A percentile compares a stretch with the other conserved stretches of the same genome.
phyloP scores from a whole-genome alignment of 2,888 invertebrate genomes.

The Tetheella fluctuosa region DNA sequence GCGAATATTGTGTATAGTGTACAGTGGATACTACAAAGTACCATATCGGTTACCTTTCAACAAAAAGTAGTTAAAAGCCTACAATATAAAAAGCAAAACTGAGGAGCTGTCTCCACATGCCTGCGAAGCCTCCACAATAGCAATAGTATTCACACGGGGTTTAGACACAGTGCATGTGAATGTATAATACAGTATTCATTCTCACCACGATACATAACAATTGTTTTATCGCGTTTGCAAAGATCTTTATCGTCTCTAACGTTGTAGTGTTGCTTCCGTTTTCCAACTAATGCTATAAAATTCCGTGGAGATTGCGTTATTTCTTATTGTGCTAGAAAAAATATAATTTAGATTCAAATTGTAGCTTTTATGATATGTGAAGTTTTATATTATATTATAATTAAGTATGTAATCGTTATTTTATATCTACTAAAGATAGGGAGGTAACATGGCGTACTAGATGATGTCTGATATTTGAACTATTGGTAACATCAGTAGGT shows the following conservation, averaged over 20 bases:
- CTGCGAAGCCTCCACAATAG: conserved; percentile 41
- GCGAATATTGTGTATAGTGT: too few species aligned
- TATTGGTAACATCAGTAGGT: too few species aligned
- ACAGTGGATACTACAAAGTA: too few species aligned
- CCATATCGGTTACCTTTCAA: too few species aligned
- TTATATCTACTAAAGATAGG: too few species aligned
- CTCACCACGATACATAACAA: conserved; percentile 24
- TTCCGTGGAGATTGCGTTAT: background rate
- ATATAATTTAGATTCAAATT: background rate
- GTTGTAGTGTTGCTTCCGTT: conserved; percentile 41
- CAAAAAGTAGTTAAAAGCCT: too few species aligned
- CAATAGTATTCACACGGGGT: conserved; percentile 52
- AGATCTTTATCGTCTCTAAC: conserved; percentile 41
- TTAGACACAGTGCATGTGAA: conserved; percentile 47
- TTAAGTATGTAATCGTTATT: background rate
- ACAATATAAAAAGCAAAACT: background rate
- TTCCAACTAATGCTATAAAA: conserved; percentile 16
- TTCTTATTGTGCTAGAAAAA: conserved; percentile 1
- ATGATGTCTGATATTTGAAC: too few species aligned
- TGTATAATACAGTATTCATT: conserved; percentile 33
- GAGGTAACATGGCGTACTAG: too few species aligned
- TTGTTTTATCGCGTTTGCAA: conserved; percentile 37
- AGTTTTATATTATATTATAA: background rate
- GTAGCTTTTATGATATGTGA: background rate
- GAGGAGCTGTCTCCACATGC: conserved; percentile 12